Base-by-base conservation (phyloP, 1,140 invertebrate species). In the Sminthurinus signatus region DNA sequence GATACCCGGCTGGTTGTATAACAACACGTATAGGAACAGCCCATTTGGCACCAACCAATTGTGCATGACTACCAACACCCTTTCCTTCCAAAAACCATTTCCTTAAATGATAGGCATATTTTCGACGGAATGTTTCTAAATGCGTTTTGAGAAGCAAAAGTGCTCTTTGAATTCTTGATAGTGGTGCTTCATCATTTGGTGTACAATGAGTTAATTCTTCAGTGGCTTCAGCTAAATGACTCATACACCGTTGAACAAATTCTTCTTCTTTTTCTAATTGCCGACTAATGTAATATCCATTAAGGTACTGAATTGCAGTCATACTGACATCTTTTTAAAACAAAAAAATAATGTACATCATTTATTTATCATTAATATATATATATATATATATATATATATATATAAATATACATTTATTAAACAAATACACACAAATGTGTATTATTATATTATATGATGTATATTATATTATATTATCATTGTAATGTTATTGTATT, bases 321-420 rank as follows among this genome's bases (percentile, higher is more conserved):
- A 94, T 87, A 65, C 90, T 94, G 0, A 96, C 93, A 75, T 96
- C 91, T 80, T n/a, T n/a, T n/a, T n/a, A n/a, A n/a, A n/a, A n/a
- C n/a, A n/a, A n/a, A n/a, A n/a, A n/a, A n/a, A n/a, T n/a, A n/a
- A n/a, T n/a, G n/a, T n/a, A n/a, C n/a, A n/a, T n/a, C n/a, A n/a
- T n/a, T n/a, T n/a, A n/a, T n/a, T n/a, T n/a, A n/a, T n/a, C n/a
- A n/a, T n/a, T n/a, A n/a, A n/a, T n/a, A n/a, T n/a, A n/a, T n/a
- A n/a, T n/a, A n/a, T n/a, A n/a, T n/a, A n/a, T n/a, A n/a, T n/a
- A n/a, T n/a, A n/a, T n/a, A n/a, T n/a, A n/a, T n/a, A n/a, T n/a
- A n/a, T n/a, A n/a, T n/a, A n/a, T n/a, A n/a, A n/a, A n/a, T n/a
- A n/a, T n/a, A n/a, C n/a, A n/a, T n/a, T n/a, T n/a, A n/a, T n/a